Percentiles rank a stretch among this genome's conserved stretches.
These are phyloP conservation scores for Magallana angulata DNA, from an alignment of 1,140 invertebrate species.

Conservation along the genomic window DNA sequence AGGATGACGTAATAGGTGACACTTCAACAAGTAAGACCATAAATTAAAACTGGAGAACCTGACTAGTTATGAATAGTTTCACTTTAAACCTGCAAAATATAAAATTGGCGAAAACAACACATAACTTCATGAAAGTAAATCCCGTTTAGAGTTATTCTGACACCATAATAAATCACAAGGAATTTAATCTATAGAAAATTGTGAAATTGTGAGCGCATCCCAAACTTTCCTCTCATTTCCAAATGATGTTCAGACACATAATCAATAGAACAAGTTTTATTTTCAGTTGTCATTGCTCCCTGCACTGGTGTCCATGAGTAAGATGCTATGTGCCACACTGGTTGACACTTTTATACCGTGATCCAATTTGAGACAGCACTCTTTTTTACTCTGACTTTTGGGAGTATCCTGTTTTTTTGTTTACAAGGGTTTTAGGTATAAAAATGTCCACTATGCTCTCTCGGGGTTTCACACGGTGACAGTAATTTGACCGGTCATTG, in stretches of 20 bases:
- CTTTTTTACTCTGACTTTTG: background rate
- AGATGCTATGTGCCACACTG: background rate
- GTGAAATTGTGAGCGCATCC: slow-evolving; percentile 29
- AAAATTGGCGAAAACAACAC: slow-evolving; percentile 10
- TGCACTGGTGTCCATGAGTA: background rate
- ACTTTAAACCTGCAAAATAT: slow-evolving; percentile 9
- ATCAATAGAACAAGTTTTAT: slow-evolving; percentile 25
- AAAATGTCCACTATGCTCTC: slow-evolving; percentile 2
- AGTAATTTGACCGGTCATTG: background rate
- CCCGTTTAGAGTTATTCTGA: slow-evolving; percentile 19
- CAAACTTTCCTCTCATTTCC: background rate
- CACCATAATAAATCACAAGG: slow-evolving; percentile 21
- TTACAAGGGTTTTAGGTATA: background rate
- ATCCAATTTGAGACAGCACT: slow-evolving; percentile 7
- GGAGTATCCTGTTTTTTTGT: background rate
- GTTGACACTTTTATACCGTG: slow-evolving; percentile 21
- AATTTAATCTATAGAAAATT: slow-evolving; percentile 25
- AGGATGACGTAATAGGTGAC: slow-evolving; percentile 30
- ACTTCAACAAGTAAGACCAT: slow-evolving; percentile 2
- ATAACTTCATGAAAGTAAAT: slow-evolving; percentile 25
- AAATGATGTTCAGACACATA: background rate
- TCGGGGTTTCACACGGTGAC: background rate
- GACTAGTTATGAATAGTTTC: slow-evolving; percentile 8
- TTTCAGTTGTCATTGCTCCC: background rate
- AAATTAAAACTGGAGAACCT: slow-evolving; percentile 16